Evolutionary conservation across 1,140 invertebrate genomes (phyloP).

Genomic region (Drosophila parvula): DNA sequence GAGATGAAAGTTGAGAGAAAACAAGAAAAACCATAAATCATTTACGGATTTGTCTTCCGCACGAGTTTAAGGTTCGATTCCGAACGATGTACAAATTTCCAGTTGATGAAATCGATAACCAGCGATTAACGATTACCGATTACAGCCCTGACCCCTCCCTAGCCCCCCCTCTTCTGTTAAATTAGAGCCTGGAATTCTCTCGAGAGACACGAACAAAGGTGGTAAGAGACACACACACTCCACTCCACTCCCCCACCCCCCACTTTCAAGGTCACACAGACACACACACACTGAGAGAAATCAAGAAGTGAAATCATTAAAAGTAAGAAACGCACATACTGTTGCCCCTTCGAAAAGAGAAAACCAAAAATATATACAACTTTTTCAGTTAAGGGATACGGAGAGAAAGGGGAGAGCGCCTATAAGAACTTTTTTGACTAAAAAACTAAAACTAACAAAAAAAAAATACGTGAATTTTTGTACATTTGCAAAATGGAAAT

Average conservation of each 20-base stretch:
- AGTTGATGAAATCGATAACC: constrained; percentile 30
- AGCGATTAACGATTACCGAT: constrained; percentile 34
- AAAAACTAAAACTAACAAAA: constrained; percentile 29
- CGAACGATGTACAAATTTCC: constrained; percentile 49
- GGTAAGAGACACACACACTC: constrained; percentile 3
- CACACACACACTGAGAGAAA: constrained; percentile 8
- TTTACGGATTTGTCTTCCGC: constrained; percentile 49
- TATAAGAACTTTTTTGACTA: constrained; percentile 14
- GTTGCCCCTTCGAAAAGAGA: background rate
- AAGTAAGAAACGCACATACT: background rate
- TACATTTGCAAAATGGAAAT: constrained; percentile 47
- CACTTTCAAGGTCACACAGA: constrained; percentile 3
- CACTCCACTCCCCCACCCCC: background rate
- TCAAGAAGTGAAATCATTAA: constrained; percentile 8
- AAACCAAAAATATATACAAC: background rate
- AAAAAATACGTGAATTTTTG: constrained; percentile 49
- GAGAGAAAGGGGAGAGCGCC: background rate
- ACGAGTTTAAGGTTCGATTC: constrained; percentile 34
- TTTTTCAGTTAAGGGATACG: constrained; percentile 17
- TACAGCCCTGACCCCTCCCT: background rate
- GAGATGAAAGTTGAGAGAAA: background rate
- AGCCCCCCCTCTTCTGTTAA: background rate
- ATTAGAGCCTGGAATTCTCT: background rate
- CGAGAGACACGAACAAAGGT: background rate
- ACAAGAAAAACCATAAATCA: background rate